These are phyloP conservation scores for Leguminivora glycinivorella DNA, from an alignment of 1,140 invertebrate species.

Conservation along the genomic window DNA sequence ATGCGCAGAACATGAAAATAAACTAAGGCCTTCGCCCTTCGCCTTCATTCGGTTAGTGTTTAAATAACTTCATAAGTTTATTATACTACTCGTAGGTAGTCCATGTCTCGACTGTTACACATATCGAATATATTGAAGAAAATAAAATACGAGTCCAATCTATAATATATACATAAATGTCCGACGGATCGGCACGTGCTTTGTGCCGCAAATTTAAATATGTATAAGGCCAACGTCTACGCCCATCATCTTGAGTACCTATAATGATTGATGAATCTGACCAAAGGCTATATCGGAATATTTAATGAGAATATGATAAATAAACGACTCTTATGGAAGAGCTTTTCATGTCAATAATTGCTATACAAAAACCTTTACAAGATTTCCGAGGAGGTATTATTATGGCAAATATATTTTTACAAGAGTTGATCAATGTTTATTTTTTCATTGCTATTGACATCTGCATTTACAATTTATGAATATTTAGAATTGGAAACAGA, in stretches of 20 bases:
- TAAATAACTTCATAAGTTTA: too few relatives aligned
- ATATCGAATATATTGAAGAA: neutral
- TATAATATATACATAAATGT: constrained; percentile 9
- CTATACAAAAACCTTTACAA: neutral
- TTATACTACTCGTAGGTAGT: neutral
- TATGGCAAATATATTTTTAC: neutral
- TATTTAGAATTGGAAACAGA: too few relatives aligned
- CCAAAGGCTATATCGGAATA: constrained; percentile 12
- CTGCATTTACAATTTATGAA: too few relatives aligned
- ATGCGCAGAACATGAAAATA: too few relatives aligned
- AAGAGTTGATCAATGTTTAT: too few relatives aligned
- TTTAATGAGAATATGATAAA: constrained; percentile 25
- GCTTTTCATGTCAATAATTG: neutral
- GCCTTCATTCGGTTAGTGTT: too few relatives aligned
- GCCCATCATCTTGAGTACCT: constrained; percentile 15
- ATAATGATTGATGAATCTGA: constrained; percentile 24
- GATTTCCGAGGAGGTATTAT: too few relatives aligned
- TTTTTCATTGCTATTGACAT: too few relatives aligned
- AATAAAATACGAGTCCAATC: neutral
- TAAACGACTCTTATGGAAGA: neutral
- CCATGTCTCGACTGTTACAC: neutral
- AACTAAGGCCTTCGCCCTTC: too few relatives aligned
- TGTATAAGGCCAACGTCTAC: constrained; percentile 13
- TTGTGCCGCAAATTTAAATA: constrained; percentile 9
- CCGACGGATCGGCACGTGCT: constrained; percentile 8